Evolutionary conservation across 1,140 invertebrate genomes (phyloP).

Genomic region (Lethocerus indicus): DNA sequence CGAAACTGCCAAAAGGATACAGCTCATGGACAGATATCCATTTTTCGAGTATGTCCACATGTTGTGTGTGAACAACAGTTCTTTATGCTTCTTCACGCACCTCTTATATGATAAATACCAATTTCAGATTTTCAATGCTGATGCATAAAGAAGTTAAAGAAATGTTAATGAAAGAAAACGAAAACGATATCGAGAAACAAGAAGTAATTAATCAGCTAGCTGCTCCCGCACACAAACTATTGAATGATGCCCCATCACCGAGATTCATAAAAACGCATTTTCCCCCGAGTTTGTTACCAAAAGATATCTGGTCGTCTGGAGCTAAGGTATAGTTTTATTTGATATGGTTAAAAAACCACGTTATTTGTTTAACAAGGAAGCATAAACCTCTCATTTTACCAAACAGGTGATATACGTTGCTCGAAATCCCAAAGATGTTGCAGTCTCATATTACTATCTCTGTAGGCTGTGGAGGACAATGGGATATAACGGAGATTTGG

Average conservation of each 20-base stretch:
- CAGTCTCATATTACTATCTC: conserved; percentile 61
- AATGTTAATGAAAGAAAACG: conserved; percentile 15
- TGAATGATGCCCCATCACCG: conserved; percentile 27
- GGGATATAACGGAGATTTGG: conserved; percentile 39
- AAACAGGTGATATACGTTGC: conserved; percentile 55
- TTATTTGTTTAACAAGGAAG: neutral
- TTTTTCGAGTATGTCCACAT: conserved; percentile 25
- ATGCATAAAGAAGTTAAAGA: conserved; percentile 15
- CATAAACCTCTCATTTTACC: neutral
- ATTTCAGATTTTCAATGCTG: conserved; percentile 13
- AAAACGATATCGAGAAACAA: conserved; percentile 8
- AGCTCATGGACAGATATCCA: conserved; percentile 29
- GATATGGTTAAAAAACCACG: neutral
- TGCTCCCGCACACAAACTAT: conserved; percentile 14
- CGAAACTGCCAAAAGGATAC: conserved; percentile 23
- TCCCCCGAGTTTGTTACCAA: conserved; percentile 43
- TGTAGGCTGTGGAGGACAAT: conserved; percentile 40
- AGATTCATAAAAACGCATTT: conserved; percentile 53
- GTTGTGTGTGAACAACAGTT: neutral
- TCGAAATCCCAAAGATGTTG: conserved; percentile 64
- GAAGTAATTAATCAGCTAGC: conserved; percentile 13
- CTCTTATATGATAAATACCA: neutral
- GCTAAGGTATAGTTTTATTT: conserved; percentile 8
- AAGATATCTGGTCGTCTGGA: conserved; percentile 27
- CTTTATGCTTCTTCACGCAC: neutral